Evolutionary conservation across 2,113 vertebrate species (phyloP), one percentile per base, ranked within the genome.

Genomic region (Osmerus mordax): DNA sequence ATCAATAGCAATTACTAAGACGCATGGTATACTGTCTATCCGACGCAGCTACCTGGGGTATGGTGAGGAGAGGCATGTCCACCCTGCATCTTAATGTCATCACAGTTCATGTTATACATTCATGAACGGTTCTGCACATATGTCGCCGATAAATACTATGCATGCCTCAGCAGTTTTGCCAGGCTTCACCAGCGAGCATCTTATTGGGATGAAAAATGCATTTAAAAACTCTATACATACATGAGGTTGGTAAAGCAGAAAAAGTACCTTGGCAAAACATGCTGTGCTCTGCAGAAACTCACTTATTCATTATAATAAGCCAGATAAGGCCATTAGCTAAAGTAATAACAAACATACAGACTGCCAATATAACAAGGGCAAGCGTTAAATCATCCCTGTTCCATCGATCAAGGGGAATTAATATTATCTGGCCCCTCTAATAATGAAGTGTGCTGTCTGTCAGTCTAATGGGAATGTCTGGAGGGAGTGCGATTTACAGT

Each of bases 1-100:
- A 88, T 90, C 87, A 79, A 87, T 87, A 85, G 70, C 71, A 86
- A 86, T 89, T 87, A 87, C 74, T 0, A 53, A 81, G 67, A 63
- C 74, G 65, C 63, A 70, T 74, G 78, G 52, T 36, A 78, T 74
- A 59, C 66, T 76, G 58, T 54, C 23, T 2, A 16, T 52, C 54
- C 18, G 69, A 23, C 69, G 61, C 41, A 29, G 63, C 67, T 65
- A 66, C 66, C 32, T 59, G 59, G 74, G 59, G 55, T 15, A 52
- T 72, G 68, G 68, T 15, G 21, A 71, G 74, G 19, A 64, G 53
- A 69, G 68, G 75, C 80, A 67, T 76, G 75, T 82, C 70, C 69
- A 69, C 65, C 47, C 29, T 18, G 5, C 73, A 69, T 77, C 78
- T 76, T 76, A 71, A 65, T 52, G 4, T 63, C 69, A 60, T 47